phyloP scores from a whole-genome alignment of 2,888 invertebrate genomes.

The Cheilosia scutellata region DNA sequence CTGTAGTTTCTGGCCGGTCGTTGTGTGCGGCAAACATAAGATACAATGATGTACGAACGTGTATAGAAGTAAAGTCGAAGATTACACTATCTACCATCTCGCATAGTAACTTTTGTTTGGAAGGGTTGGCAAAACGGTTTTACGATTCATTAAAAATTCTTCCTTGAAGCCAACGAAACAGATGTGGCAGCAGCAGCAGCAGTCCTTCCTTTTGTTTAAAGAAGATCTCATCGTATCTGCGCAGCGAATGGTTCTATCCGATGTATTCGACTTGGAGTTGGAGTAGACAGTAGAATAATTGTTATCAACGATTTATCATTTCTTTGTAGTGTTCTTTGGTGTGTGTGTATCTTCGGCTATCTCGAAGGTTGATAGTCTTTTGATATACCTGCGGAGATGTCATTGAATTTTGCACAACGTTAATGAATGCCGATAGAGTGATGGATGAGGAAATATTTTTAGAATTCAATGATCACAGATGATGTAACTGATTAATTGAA shows the following conservation, averaged over 20 bases:
- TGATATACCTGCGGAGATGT: constrained; percentile 36
- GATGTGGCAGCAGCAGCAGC: constrained; percentile 21
- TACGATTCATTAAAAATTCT: constrained; percentile 53
- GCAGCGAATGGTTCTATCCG: neutral
- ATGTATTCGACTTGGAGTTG: too few relatives aligned
- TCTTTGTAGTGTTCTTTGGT: constrained; percentile 12
- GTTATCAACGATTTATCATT: constrained; percentile 38
- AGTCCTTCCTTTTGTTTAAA: constrained; percentile 24
- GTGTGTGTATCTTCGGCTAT: constrained; percentile 7
- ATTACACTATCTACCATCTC: constrained; percentile 21
- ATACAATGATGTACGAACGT: neutral
- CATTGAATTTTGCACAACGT: constrained; percentile 22
- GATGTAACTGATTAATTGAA: neutral
- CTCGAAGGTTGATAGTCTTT: constrained; percentile 8
- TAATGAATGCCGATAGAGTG: constrained; percentile 23
- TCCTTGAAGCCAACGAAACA: constrained; percentile 42
- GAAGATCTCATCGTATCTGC: constrained; percentile 20
- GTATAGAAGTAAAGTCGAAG: constrained; percentile 4
- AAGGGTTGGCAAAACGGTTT: constrained; percentile 59
- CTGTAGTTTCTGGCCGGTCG: neutral
- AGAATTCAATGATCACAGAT: neutral
- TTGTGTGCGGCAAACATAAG: neutral
- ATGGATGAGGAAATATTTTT: constrained; percentile 26
- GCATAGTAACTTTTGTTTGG: constrained; percentile 34
- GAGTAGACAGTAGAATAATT: constrained; percentile 4